Base-by-base conservation (phyloP, 2,113 vertebrate species). In the Nasalis larvatus region DNA sequence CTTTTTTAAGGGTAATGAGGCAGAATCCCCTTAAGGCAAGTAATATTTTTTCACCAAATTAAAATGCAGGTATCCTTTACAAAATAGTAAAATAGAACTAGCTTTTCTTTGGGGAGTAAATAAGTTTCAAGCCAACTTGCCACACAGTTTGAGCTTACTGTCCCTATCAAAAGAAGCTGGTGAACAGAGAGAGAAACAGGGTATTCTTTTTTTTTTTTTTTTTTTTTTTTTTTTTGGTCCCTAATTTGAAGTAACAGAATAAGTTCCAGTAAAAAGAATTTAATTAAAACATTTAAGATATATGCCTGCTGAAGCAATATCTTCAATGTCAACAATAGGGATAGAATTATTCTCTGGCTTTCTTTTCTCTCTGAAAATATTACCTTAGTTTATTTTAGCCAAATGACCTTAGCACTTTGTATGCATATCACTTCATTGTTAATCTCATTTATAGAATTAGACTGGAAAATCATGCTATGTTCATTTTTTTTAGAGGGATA, bases 41-140 rank as follows among this genome's bases (percentile, higher is more conserved):
- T 97, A 97, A 97, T 97, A 98, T 97, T 98, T 98, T 98, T 98
- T 98, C 98, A 98, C 97, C 98, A 98, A 98, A 98, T 98, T 96
- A 98, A 98, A 98, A 97, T 91, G 21, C 30, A 82, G 56, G 18
- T 69, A 32, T 95, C 97, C 91, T 97, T 98, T 97, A 97, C 95
- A 95, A 98, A 97, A 97, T 86, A 97, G 98, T 96, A 94, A 98
- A 94, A 97, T 96, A 93, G 88, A 96, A 97, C 93, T 98, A 94
- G 95, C 96, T 98, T 98, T 98, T 98, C 97, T 98, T 97, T 77
- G 45, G 91, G 56, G 82, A 98, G 94, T 97, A 98, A 98, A 98
- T 98, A 97, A 98, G 97, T 98, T 97, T 98, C 49, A 1, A 92
- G 91, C 81, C 37, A 98, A 97, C 86, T 97, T 98, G 97, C 96